Evolutionary conservation across 2,888 invertebrate genomes (phyloP).

Genomic region (Neoscelio sp.): DNA sequence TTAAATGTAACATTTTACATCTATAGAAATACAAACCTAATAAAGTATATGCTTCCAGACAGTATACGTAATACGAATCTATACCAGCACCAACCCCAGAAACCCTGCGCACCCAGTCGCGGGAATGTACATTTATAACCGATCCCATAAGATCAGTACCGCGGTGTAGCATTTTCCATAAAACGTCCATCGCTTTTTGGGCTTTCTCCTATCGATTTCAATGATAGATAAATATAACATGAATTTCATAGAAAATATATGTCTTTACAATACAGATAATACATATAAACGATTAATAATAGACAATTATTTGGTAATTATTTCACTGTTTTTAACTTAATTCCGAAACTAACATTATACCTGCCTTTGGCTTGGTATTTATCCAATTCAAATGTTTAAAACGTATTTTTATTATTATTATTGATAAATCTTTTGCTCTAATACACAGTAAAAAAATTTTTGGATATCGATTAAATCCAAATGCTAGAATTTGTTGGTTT

Average conservation of each 20-base stretch:
- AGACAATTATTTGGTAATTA: no score
- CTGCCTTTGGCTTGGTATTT: no score
- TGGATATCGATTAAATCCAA: no score
- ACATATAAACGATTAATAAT: no score
- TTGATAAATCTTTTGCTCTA: no score
- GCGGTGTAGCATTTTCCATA: constrained; percentile 97
- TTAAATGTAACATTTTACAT: no score
- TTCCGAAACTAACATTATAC: no score
- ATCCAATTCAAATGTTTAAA: no score
- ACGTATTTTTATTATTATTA: constrained; percentile 7
- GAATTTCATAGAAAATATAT: no score
- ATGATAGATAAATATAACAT: background rate
- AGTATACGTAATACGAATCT: constrained; percentile 99
- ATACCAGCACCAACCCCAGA: constrained; percentile 99
- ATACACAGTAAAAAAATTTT: no score
- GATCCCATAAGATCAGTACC: constrained; percentile 98
- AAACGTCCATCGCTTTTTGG: constrained; percentile 96
- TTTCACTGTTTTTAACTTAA: no score
- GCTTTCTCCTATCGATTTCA: constrained; percentile 89
- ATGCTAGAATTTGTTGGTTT: no score
- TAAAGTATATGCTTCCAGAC: constrained; percentile 98
- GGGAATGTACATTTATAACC: constrained; percentile 98
- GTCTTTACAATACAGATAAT: background rate
- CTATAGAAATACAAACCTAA: constrained; percentile 84
- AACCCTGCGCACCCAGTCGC: constrained; percentile 98